Base-by-base conservation (phyloP, 2,113 vertebrate species). In the Todiramphus chloris region DNA sequence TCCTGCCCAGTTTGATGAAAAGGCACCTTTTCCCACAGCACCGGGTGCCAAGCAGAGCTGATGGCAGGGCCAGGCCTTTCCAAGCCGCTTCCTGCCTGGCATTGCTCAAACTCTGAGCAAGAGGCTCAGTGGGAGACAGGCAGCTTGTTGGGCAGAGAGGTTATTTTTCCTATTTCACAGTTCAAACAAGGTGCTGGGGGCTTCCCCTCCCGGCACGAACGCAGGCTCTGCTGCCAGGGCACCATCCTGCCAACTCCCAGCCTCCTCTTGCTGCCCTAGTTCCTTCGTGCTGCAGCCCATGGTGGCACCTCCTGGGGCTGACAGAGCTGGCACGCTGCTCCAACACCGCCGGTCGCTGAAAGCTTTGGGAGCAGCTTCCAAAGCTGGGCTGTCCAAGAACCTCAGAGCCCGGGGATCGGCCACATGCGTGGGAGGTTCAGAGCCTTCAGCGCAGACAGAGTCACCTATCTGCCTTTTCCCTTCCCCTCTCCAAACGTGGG, bases 351-450 rank as follows among this genome's bases (percentile, higher is more conserved):
- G 6, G 53, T 6, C 24, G 6, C 6, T 2, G 8, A 20, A n/a
- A 77, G 35, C 39, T 60, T 33, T 46, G 59, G 31, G 41, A 81
- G 69, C 46, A 43, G 46, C 30, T 60, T 25, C 43, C 33, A 15
- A 63, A 63, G 6, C 10, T 0, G 0, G 16, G 41, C 48, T 24
- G 28, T 0, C 14, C 46, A 27, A 83, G 62, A 25, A 5, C 5
- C 2, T 2, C 35, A 19, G 60, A 3, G 30, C 48, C 2, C 48
- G 2, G 67, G n/a, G 28, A 51, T 56, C 1, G 0, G 56, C 39
- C 5, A 1, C 23, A 4, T 4, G 3, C 0, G 0, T 6, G 58
- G 55, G 31, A 1, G 1, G 12, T 20, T 70, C 24, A 21, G 63
- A 76, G 63, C 24, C 43, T 39, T 44, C 4, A 20, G 60, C 59